phyloP scores from a whole-genome alignment of 2,797 vertebrate genomes.

The Apogon hyalosoma region DNA sequence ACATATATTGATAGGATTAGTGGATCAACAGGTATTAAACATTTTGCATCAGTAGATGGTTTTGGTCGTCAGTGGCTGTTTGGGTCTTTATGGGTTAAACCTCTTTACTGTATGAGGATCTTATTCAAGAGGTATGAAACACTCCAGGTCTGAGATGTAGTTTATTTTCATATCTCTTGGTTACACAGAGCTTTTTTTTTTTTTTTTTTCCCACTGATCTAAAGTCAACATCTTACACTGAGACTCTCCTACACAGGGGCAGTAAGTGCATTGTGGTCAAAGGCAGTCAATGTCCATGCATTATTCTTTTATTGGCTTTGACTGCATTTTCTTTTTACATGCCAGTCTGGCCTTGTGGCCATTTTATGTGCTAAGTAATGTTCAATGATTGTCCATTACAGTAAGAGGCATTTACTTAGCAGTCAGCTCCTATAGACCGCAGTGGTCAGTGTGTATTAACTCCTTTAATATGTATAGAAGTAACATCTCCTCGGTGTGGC shows the following conservation, averaged over 20 bases:
- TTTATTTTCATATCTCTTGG: slow-evolving; percentile 10
- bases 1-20: too few species aligned
- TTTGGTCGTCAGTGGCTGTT: too few species aligned
- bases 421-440: not conserved
- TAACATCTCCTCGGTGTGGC: slow-evolving; percentile 18
- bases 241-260: slow-evolving; percentile 26
- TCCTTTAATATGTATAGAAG: slow-evolving; percentile 44
- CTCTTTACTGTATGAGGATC: not conserved
- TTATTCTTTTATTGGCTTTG: slow-evolving; percentile 55
- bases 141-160: slow-evolving; percentile 8
- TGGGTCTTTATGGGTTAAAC: too few species aligned
- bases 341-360: slow-evolving; percentile 58
- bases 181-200: not conserved
- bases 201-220: slow-evolving; percentile 13
- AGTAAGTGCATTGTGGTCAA: slow-evolving; percentile 51
- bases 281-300: slow-evolving; percentile 37
- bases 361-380: slow-evolving; percentile 60
- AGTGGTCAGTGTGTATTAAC: slow-evolving; percentile 39
- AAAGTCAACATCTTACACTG: slow-evolving; percentile 17
- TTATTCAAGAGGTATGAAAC: slow-evolving; percentile 17
- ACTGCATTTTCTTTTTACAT: slow-evolving; percentile 34
- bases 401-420: not conserved
- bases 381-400: slow-evolving; percentile 31
- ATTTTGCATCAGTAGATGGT: too few species aligned
- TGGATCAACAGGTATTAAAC: too few species aligned